A percentile compares a stretch with the other conserved stretches of the same genome.
Evolutionary conservation across 2,113 vertebrate genomes (phyloP).

Genomic region (Muscicapa adusta): DNA sequence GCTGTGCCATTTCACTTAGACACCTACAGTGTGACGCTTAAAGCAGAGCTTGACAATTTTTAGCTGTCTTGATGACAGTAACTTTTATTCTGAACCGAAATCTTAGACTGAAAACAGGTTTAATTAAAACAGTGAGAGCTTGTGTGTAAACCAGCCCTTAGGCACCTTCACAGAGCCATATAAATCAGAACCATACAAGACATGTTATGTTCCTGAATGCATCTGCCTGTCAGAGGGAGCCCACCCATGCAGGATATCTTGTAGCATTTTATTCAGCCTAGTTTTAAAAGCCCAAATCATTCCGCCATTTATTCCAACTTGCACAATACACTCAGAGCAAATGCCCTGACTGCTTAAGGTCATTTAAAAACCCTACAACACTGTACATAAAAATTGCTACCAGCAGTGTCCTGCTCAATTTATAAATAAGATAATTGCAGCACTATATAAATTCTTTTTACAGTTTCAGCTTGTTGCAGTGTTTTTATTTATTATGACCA

Average conservation of each 20-base stretch:
- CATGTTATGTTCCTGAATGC: constrained; percentile 16
- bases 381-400: constrained; percentile 12
- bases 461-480: background rate
- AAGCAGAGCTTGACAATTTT: constrained; percentile 11
- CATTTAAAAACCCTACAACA: constrained; percentile 29
- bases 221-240: constrained; percentile 56
- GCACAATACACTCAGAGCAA: constrained; percentile 17
- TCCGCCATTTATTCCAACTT: constrained; percentile 48
- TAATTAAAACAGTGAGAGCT: constrained; percentile 61
- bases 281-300: constrained; percentile 53
- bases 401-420: constrained; percentile 9
- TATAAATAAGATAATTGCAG: constrained; percentile 18
- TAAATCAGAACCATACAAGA: constrained; percentile 38
- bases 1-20: background rate
- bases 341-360: constrained; percentile 25
- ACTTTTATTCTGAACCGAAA: constrained; percentile 33
- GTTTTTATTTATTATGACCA: background rate
- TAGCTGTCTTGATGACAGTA: constrained; percentile 15
- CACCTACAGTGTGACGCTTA: background rate
- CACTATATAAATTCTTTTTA: constrained; percentile 1
- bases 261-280: constrained; percentile 39
- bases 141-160: constrained; percentile 52
- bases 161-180: constrained; percentile 35
- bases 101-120: constrained; percentile 42
- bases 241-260: constrained; percentile 39